phyloP scores from a whole-genome alignment of 2,113 vertebrate genomes.

The Cavia porcellus region DNA sequence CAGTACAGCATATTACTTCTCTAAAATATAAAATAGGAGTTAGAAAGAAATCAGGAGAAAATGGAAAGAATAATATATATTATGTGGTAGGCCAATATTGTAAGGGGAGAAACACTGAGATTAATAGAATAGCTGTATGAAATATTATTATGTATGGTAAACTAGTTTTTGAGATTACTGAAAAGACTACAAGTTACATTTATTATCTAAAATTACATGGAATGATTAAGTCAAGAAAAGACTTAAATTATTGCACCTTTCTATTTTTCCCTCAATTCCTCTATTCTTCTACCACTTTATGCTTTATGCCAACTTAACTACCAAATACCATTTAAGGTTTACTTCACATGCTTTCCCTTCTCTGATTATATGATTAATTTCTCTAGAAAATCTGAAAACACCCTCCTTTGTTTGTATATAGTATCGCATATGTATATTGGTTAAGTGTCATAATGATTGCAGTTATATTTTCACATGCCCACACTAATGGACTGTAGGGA shows the following conservation, averaged over 20 bases:
- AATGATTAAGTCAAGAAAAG: background rate
- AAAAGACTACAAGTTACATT: background rate
- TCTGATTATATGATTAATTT: background rate
- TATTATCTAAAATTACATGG: background rate
- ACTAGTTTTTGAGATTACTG: background rate
- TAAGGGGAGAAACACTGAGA: background rate
- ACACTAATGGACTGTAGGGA: background rate
- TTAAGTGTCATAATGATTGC: background rate
- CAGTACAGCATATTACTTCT: background rate
- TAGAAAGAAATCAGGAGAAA: background rate
- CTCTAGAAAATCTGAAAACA: background rate
- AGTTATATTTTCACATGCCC: background rate
- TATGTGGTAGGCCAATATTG: background rate
- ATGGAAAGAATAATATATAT: background rate
- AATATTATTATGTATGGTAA: background rate
- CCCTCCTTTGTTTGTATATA: background rate
- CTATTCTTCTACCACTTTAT: background rate
- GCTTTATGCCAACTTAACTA: background rate
- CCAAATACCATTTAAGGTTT: background rate
- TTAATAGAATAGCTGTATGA: background rate
- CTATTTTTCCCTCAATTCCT: background rate
- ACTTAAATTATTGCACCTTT: background rate
- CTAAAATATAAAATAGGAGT: constrained; percentile 7
- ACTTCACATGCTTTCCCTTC: background rate
- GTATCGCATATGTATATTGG: background rate